Percentiles rank a stretch among this genome's conserved stretches.
phyloP scores from a whole-genome alignment of 2,113 vertebrate species.

The Astur gentilis region DNA sequence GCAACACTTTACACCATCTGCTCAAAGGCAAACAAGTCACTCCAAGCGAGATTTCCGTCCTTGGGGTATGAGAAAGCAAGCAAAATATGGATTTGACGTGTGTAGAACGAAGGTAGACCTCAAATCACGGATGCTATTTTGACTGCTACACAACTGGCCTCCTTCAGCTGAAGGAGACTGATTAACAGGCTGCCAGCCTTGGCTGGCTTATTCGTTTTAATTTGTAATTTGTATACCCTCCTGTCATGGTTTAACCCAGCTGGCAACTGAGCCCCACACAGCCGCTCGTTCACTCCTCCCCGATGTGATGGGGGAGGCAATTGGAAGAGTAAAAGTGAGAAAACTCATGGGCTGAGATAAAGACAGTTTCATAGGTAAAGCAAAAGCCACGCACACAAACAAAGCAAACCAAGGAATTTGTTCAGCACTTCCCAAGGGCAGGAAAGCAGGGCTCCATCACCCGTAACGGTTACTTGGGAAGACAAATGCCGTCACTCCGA shows the following conservation, averaged over 20 bases:
- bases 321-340: too few relatives aligned
- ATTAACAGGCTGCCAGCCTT: not conserved
- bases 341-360: too few relatives aligned
- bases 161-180: conserved; percentile 28
- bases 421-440: too few relatives aligned
- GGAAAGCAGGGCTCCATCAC: too few relatives aligned
- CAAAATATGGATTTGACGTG: conserved; percentile 36
- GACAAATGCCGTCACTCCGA: fast-evolving
- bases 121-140: conserved; percentile 35
- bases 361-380: too few relatives aligned
- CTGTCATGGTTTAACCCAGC: too few relatives aligned
- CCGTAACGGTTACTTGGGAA: too few relatives aligned
- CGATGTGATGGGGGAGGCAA: too few relatives aligned
- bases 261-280: too few relatives aligned
- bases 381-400: too few relatives aligned
- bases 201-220: conserved; percentile 27
- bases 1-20: conserved; percentile 30
- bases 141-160: not conserved
- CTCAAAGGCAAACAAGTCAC: conserved; percentile 28
- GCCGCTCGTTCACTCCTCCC: too few relatives aligned
- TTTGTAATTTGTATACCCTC: conserved; percentile 50
- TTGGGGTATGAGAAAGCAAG: not conserved
- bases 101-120: conserved; percentile 22
- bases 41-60: conserved; percentile 28
- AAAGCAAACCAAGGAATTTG: too few relatives aligned